These are phyloP conservation scores for Lophura nycthemera DNA, from an alignment of 2,113 vertebrate genomes.

Conservation along the genomic window DNA sequence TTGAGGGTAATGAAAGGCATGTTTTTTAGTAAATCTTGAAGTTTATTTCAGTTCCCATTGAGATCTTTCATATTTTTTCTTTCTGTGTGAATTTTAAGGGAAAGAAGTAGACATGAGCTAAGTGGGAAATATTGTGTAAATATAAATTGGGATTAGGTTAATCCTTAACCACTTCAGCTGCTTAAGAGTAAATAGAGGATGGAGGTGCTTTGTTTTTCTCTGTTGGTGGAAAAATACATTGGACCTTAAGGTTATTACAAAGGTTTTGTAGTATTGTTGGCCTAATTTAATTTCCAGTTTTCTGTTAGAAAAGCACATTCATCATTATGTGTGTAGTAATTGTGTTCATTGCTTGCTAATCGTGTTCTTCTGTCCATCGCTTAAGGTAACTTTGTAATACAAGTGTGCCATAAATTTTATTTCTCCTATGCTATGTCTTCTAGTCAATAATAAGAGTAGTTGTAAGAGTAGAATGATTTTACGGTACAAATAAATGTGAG, in stretches of 20 bases:
- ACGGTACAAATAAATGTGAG: not conserved
- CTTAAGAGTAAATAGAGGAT: not conserved
- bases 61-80: not conserved
- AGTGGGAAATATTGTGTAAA: not conserved
- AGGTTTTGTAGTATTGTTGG: not conserved
- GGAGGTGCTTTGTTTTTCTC: not conserved
- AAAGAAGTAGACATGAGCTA: not conserved
- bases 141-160: not conserved
- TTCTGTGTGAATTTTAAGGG: not conserved
- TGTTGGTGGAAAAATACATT: not conserved
- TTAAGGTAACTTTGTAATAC: fast-evolving
- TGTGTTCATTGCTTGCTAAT: not conserved
- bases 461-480: not conserved
- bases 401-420: not conserved
- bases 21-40: not conserved
- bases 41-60: not conserved
- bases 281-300: not conserved
- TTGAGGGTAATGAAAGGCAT: not conserved
- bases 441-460: not conserved
- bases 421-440: not conserved
- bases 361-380: not conserved
- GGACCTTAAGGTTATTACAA: not conserved
- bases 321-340: not conserved
- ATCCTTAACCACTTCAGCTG: not conserved
- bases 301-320: not conserved